Base-by-base conservation (phyloP, 2,888 invertebrate species). In the Asteroscopus sphinx region DNA sequence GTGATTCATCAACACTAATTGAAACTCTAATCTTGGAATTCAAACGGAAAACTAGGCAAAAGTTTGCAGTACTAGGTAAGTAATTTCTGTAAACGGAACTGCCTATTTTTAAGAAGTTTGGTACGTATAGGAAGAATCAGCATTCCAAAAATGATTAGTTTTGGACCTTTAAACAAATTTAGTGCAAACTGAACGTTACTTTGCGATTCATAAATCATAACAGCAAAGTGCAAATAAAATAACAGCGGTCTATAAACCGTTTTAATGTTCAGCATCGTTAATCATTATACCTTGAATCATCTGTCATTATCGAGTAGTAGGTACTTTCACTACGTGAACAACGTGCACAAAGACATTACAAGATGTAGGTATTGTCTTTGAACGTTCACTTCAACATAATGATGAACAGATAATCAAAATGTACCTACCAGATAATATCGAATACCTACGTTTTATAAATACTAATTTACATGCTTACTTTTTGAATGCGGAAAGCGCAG, bases 1-100 rank as follows among this genome's bases (percentile, higher is more conserved):
- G 37, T 68, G 49, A 69, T 69, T 69, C 65, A 69, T 64, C 41
- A 52, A 57, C 33, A 48, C 48, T 48, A 70, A 73, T 64, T 61
- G 41, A 35, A 40, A 42, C 51, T 30, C 11, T 37, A 41, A 59
- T 54, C 41, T 26, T 52, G 21, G 44, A 48, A 47, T 39, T 41
- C 15, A 1, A 6, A 17, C 37, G 17, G 11, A 42, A 17, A 39
- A 45, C 41, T 41, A 28, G 16, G 15, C 41, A 52, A 54, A 51
- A 39, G 35, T 48, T 49, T 26, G 44, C 25, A 32, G 12, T 52
- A 36, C 13, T 37, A 33, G n/a, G n/a, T n/a, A n/a, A n/a, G n/a
- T n/a, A n/a, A 67, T 52, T 35, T 52, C 28, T 33, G 15, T 47
- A 46, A 28, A 53, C 37, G 21, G 6, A 0, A 21, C 41, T 35